Evolutionary conservation across 2,888 invertebrate genomes (phyloP), one percentile per base, ranked within the genome.

Genomic region (Zonitis immaculata): DNA sequence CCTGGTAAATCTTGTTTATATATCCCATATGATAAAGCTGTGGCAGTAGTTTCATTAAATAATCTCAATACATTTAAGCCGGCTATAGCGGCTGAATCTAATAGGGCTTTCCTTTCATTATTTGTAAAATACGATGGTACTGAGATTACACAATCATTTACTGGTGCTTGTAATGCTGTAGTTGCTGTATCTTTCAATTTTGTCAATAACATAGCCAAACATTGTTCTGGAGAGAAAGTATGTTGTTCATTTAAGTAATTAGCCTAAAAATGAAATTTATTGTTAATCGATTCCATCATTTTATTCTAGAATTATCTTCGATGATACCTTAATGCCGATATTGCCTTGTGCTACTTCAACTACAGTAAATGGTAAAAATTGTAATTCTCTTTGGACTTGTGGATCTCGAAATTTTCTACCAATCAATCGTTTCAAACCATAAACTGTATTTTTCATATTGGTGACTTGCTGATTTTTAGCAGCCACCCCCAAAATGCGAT

Each of bases 41-140:
- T 95, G 8, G 99, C 95, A 5, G 98, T 93, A 20, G 96, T 94
- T 79, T 99, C 99, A 77, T 98, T 98, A 82, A 99, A 88, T 49
- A 99, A 79, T 58, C 95, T 87, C 49, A 99, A 79, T 35, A 96
- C 94, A 79, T 99, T 97, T 42, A 99, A 80, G 42, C 89, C 83
- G 82, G 67, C 35, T 57, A 58, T 32, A 57, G 87, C 80, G 49
- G 97, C 94, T 28, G 98, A 89, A 78, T 96, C 93, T 35, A 96
- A 77, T 54, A 99, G 77, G 12, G 96, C 91, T 72, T 91, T 88
- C 61, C 98, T 84, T 77, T 99, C 97, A 52, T 88, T 85, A 78
- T 99, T 97, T 39, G 97, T 96, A 73, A 86, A 99, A 77, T 90
- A 98, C 48, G 90, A 88, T 49, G 99, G 99, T 56, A 93, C 92